Evolutionary conservation across 2,797 vertebrate species (phyloP).

Genomic region (Pseudochirops corinnae): DNA sequence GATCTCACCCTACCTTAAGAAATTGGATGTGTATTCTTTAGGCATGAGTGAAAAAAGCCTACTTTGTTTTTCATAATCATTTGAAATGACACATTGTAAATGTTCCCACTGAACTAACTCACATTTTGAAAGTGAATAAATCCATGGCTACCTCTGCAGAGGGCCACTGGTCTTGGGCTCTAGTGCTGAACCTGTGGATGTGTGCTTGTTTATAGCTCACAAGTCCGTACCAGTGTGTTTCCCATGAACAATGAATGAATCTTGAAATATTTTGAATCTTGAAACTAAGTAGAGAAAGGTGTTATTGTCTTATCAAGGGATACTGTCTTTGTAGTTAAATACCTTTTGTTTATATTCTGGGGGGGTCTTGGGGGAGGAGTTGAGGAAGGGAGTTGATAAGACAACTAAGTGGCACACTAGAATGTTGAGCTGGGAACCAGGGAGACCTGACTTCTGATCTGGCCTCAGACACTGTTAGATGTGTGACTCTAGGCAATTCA

Average conservation of each 20-base stretch:
- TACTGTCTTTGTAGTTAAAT: not conserved
- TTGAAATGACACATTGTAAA: not conserved
- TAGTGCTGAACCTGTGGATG: not conserved
- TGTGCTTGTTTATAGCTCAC: not conserved
- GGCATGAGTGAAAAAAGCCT: not conserved
- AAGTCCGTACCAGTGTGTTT: not conserved
- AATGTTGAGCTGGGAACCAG: not conserved
- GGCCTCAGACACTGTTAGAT: not conserved
- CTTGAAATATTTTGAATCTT: not conserved
- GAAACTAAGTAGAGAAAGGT: not conserved
- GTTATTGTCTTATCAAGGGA: not conserved
- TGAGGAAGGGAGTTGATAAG: not conserved
- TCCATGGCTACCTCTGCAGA: not conserved
- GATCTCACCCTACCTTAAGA: not conserved
- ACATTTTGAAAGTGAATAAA: not conserved
- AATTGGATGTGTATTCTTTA: not conserved
- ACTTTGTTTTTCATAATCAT: not conserved
- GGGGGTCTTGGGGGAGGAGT: no score
- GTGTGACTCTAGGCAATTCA: not conserved
- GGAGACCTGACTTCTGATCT: not conserved
- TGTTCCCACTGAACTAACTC: not conserved
- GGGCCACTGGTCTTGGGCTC: not conserved
- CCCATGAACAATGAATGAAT: not conserved
- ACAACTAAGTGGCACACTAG: not conserved
- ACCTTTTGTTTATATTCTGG: not conserved